These are phyloP conservation scores for Bufotes viridis DNA, from an alignment of 2,797 vertebrate species.

Conservation along the genomic window DNA sequence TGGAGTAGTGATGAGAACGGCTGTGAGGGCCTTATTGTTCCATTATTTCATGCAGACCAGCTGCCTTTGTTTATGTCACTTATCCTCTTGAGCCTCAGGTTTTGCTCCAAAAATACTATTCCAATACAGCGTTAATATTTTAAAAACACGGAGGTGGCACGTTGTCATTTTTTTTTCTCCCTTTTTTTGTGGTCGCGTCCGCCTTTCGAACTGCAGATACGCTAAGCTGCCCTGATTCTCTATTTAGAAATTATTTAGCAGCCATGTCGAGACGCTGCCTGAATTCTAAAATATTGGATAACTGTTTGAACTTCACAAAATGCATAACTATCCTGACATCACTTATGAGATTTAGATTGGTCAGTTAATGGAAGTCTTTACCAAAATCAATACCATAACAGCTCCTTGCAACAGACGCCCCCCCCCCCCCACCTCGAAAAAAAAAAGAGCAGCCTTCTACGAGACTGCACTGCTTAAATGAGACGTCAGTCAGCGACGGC, in stretches of 20 bases:
- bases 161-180: conserved; percentile 75
- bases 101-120: conserved; percentile 83
- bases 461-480: conserved; percentile 14
- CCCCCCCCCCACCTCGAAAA: conserved; percentile 68
- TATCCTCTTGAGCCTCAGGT: conserved; percentile 84
- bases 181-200: conserved; percentile 67
- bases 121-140: conserved; percentile 84
- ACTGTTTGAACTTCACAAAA: conserved; percentile 79
- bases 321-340: conserved; percentile 84
- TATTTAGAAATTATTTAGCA: conserved; percentile 86
- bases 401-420: conserved; percentile 82
- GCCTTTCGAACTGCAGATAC: conserved; percentile 79
- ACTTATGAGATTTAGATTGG: conserved; percentile 86
- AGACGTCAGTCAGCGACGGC: conserved; percentile 18
- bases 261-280: conserved; percentile 78
- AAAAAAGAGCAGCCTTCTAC: conserved; percentile 72
- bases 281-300: conserved; percentile 81
- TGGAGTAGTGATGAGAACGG: conserved; percentile 81
- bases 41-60: conserved; percentile 85
- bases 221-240: conserved; percentile 81
- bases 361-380: conserved; percentile 87
- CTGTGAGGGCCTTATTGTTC: conserved; percentile 84
- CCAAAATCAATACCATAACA: conserved; percentile 85
- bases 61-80: conserved; percentile 86
- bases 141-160: conserved; percentile 85